Evolutionary conservation across 2,888 invertebrate species (phyloP).

Genomic region (Chalcis sispes): DNA sequence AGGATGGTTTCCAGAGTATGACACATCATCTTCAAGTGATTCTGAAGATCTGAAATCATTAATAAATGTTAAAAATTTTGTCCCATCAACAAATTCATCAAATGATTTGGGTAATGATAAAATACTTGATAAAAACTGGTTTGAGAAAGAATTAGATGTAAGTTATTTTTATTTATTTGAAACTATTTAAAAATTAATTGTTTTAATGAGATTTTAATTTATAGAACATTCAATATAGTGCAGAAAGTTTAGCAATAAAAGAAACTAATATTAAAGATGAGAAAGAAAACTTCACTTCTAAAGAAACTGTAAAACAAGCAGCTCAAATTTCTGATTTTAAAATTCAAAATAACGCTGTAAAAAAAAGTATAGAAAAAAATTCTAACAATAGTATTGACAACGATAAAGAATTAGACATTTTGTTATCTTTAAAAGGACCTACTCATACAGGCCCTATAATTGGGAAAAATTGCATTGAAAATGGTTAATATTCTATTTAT

Average conservation of each 20-base stretch:
- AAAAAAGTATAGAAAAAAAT: slow-evolving; percentile 19
- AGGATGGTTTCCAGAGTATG: slow-evolving; percentile 53
- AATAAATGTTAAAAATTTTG: not conserved
- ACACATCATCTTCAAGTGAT: slow-evolving; percentile 46
- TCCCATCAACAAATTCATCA: not conserved
- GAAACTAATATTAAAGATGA: slow-evolving; percentile 13
- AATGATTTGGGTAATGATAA: not conserved
- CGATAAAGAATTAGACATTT: slow-evolving; percentile 68
- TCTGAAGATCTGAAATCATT: slow-evolving; percentile 31
- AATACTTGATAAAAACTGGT: slow-evolving; percentile 45
- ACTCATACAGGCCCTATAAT: slow-evolving; percentile 52
- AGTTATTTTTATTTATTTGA: slow-evolving; percentile 11
- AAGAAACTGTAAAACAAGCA: not conserved
- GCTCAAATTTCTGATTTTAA: slow-evolving; percentile 5
- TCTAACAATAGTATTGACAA: slow-evolving; percentile 12
- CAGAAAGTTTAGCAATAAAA: not conserved
- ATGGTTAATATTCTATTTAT: slow-evolving; percentile 32
- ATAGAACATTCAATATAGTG: slow-evolving; percentile 41
- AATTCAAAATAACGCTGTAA: not conserved
- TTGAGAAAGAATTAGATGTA: slow-evolving; percentile 51
- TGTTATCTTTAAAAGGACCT: slow-evolving; percentile 68
- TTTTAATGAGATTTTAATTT: not conserved
- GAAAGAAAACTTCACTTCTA: slow-evolving; percentile 2
- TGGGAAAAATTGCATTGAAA: slow-evolving; percentile 43
- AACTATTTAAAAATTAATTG: not conserved